Base-by-base conservation (phyloP, 1,140 invertebrate genomes). In the Macrobrachium nipponense region DNA sequence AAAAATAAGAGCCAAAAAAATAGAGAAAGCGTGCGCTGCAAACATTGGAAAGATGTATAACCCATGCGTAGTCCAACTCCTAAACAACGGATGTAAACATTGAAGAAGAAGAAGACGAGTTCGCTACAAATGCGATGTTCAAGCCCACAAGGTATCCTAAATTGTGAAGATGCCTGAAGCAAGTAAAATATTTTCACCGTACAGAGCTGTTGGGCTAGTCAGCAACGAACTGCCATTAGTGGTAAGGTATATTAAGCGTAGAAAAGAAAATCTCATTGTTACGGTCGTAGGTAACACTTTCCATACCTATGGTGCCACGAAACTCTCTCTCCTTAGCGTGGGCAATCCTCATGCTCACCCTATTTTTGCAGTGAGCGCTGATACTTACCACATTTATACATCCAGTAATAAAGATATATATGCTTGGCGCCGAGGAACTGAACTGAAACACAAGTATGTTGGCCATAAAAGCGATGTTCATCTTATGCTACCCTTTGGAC, bases 221-320 rank as follows among this genome's bases (percentile, higher is more conserved):
- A 97, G 96, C 91, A 98, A 98, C 91, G 94, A 97, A 88, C 93
- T 98, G 88, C 97, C 97, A 7, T 94, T 97, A 62, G 93, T 95
- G 68, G 94, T 96, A 12, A 93, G 97, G 87, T 98, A 97, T 91
- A 96, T 98, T 78, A 93, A 95, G 90, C 93, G 93, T 87, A 93
- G 97, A 87, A 95, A 96, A 89, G 97, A 98, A 92, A 96, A 96
- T 90, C 92, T 98, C 27, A 93, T 99, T 23, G 94, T 97, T 62
- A 98, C 97, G 14, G 96, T 95, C 90, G 95, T 98, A 59, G 97
- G 97, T 12, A 95, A 95, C 90, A 94, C 95, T 76, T 98, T 98
- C 91, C 97, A 98, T 90, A 97, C 96, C 0, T 99, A 98, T 90
- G 96, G 95, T 58, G 93, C 93, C 90, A 91, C 94, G 20, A 96